These are phyloP conservation scores for Melanophora roralis DNA, from an alignment of 2,888 invertebrate species.

Conservation along the genomic window DNA sequence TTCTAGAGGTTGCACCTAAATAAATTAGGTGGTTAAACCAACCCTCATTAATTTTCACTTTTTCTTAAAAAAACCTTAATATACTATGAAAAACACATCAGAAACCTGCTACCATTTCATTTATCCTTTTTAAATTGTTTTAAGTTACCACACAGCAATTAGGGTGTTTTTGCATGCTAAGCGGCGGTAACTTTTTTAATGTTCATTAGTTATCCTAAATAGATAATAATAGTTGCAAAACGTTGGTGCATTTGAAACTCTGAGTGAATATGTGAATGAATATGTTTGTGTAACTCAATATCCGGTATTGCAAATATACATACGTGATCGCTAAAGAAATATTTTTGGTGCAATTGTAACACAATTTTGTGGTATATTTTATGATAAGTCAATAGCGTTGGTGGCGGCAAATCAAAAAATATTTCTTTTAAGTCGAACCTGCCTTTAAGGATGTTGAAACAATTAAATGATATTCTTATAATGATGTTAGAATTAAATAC, in stretches of 20 bases:
- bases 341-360: not conserved
- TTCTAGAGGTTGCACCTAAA: no score
- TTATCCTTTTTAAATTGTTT: not conserved
- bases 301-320: slow-evolving; percentile 10
- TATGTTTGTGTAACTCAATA: not conserved
- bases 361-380: no score
- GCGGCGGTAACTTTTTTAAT: slow-evolving; percentile 23
- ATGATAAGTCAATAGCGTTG: no score
- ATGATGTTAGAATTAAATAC: not conserved
- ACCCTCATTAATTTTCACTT: slow-evolving; percentile 5
- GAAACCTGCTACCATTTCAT: slow-evolving; percentile 19
- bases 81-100: not conserved
- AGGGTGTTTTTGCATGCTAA: slow-evolving; percentile 25
- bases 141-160: not conserved
- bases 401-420: not conserved
- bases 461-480: slow-evolving; percentile 2
- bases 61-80: not conserved
- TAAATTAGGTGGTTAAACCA: no score
- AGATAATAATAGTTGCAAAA: not conserved
- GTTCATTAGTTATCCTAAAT: slow-evolving; percentile 6
- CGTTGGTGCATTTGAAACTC: no score
- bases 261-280: not conserved
- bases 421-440: not conserved
- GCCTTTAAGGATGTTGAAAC: not conserved
- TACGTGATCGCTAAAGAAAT: not conserved